These are phyloP conservation scores for Amphiprion ocellaris DNA, from an alignment of 2,113 vertebrate species.

Conservation along the genomic window DNA sequence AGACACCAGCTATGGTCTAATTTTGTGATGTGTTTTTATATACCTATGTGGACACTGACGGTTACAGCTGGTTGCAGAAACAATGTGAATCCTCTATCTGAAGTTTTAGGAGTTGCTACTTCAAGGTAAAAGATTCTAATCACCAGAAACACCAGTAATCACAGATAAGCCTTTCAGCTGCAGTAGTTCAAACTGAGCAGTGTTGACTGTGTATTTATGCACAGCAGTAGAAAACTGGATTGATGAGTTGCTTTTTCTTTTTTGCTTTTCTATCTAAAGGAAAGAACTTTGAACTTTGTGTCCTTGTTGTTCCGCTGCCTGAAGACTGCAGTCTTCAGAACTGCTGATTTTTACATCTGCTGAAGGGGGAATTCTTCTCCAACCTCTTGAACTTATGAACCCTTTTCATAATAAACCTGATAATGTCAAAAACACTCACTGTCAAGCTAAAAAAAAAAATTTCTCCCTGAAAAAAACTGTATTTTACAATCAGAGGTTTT, in stretches of 20 bases:
- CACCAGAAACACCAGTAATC: neutral
- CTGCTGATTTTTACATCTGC: constrained; percentile 33
- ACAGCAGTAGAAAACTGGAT: neutral
- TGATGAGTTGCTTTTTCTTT: neutral
- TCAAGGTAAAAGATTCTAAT: constrained; percentile 1
- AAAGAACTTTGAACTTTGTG: constrained; percentile 60
- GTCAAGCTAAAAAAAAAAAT: constrained; percentile 16
- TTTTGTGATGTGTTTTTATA: neutral
- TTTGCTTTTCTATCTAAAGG: neutral
- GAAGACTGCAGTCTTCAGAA: constrained; percentile 23
- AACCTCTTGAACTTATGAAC: constrained; percentile 59
- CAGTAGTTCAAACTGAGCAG: neutral
- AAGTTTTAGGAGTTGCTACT: neutral
- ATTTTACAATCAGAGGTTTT: neutral
- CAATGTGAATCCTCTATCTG: neutral
- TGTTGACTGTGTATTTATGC: neutral
- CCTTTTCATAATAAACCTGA: constrained; percentile 50
- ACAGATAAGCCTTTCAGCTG: constrained; percentile 10
- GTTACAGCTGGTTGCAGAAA: neutral
- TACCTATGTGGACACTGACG: no score
- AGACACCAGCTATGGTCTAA: neutral
- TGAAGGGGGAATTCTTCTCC: constrained; percentile 33
- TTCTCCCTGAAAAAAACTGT: neutral
- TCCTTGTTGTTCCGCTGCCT: constrained; percentile 20
- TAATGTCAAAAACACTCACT: constrained; percentile 34